Base-by-base conservation (phyloP, 2,113 vertebrate genomes). In the Salminus brasiliensis region DNA sequence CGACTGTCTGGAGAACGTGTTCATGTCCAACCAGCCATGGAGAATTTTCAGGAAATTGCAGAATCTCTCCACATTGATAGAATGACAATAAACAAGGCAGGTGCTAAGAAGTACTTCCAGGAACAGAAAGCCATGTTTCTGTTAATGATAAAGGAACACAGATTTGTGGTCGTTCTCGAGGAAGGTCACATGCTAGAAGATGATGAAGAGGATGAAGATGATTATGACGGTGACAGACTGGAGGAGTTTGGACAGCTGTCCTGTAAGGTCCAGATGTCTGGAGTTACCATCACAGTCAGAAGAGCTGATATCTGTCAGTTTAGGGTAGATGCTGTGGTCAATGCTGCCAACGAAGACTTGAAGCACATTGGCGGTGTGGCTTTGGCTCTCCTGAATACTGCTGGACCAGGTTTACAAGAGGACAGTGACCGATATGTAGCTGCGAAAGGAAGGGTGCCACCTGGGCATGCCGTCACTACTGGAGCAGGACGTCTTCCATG, bases 331-430 rank as follows among this genome's bases (percentile, higher is more conserved):
- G 94, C 91, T 2, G 91, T 98, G 34, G 96, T 98, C 70, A 98
- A 96, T 4, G 91, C 95, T 0, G 88, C 96, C 12, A 97, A 95
- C 0, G 94, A 96, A 74, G 81, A 93, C 0, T 85, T 98, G 1
- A 76, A 88, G 30, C 96, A 95, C 83, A 74, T 53, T 0, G 91
- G 92, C 0, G 95, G 94, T 0, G 79, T 98, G 18, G 94, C 95
- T 0, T 23, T 27, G 0, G 92, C 93, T 0, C 86, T 98, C 66
- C 83, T 88, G 0, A 74, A 72, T 12, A 95, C 91, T 0, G 95
- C 96, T 0, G 96, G 96, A 27, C 93, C 90, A 0, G 63, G 85
- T 6, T 90, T 97, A 62, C 95, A 97, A 43, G 39, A 5, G 0
- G 85, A 87, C 29, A 94, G 94, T 9, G 49, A 95, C 0, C 75